Evolutionary conservation across 2,797 vertebrate genomes (phyloP), one percentile per base, ranked within the genome.

Genomic region (Oreortyx pictus): DNA sequence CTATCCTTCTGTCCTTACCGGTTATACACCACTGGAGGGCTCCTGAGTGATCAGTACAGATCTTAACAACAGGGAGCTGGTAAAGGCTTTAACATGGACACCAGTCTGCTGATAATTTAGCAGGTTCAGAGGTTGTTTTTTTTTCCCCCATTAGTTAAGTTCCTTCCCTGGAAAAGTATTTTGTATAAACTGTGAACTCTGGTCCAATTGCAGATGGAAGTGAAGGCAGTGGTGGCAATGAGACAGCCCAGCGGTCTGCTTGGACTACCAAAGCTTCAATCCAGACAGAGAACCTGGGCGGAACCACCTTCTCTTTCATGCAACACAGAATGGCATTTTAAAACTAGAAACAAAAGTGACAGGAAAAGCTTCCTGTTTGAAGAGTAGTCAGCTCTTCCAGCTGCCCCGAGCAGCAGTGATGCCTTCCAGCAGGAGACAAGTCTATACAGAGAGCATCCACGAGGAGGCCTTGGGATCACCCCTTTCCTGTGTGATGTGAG

Each of bases 41-140:
- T 81, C 46, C 77, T 52, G 47, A 57, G 35, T 23, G 65, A 82
- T 83, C 59, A 76, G 74, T 33, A 57, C 47, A 88, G 89, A 80
- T 73, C 82, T 10, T 84, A 80, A 80, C 54, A 89, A 91, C 81
- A 41, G 49, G 22, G 61, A 66, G 14, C 62, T 66, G 19, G n/a
- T 25, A 56, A 33, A 7, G 7, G 49, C 81, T 92, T 75, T 47
- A 57, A 61, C 60, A 72, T 61, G 77, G 66, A 86, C 70, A 39
- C 37, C 54, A 86, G 33, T 50, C 47, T 78, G 37, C 31, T 2
- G 1, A n/a, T 46, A 66, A 66, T 18, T 20, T 14, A 68, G 17
- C 5, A 72, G 54, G 27, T 2, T 61, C 22, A 24, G 64, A 60
- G 23, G 73, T 61, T 43, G 37, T 39, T 67, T 78, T 39, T 82